Evolutionary conservation across 2,113 vertebrate genomes (phyloP), one percentile per base, ranked within the genome.

Genomic region (Orcinus orca): DNA sequence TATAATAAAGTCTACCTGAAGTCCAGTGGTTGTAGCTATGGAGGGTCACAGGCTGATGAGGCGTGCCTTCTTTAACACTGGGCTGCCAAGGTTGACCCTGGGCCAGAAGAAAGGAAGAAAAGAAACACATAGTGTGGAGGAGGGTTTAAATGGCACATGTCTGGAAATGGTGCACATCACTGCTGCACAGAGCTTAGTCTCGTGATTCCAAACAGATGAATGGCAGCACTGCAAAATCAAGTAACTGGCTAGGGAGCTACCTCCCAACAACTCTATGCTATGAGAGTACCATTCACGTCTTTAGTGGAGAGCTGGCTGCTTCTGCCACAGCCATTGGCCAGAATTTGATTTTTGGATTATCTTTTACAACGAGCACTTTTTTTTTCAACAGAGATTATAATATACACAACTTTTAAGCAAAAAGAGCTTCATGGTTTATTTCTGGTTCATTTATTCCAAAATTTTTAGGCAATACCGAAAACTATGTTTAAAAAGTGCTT

Each of bases 361-460:
- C 29, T 87, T 96, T 90, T 23, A 20, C 9, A n/a, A 15, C 90
- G 70, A 6, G 8, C 41, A 50, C 20, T 81, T 90, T 76, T 8
- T 38, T 50, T 67, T 38, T 4, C 63, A 90, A 44, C 62, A 83
- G 80, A 60, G 47, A 62, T 36, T 36, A 47, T n/a, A 53, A 67
- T 41, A 3, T 18, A 29, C 2, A 71, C 21, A n/a, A 31, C n/a
- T 92, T 80, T 47, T 41, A 88, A 90, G 50, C 20, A 76, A 73
- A 89, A 94, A n/a, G 14, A 87, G 14, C 44, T 89, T 53, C 80
- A 14, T 58, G 41, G 2, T 60, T 96, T 88, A 82, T 73, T 95
- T 84, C 36, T 79, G 70, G 25, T 70, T 95, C 53, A 71, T 65
- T 84, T 65, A 58, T 80, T 93, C 58, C 6, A 84, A 88, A 88